Conservation (phyloP, 2,888 invertebrate genomes). For the Agelastica alni region DNA sequence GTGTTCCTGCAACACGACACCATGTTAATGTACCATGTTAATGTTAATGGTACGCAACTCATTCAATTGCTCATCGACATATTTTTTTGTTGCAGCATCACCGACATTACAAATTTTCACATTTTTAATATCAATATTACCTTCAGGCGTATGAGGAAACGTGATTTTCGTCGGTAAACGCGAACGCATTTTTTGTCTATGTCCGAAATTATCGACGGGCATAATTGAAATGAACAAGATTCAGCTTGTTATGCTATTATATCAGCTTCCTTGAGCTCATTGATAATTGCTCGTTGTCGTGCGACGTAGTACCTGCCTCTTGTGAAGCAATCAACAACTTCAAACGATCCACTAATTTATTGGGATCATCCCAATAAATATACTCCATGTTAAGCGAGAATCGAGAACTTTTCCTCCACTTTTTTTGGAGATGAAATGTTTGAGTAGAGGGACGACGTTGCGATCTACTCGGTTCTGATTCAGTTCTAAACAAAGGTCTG, state of each 20-base stretch:
- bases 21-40: too few species aligned
- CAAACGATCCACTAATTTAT: too few species aligned
- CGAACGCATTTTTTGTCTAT: conserved; percentile 2
- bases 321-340: too few species aligned
- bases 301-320: conserved; percentile 41
- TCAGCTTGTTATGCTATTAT: conserved; percentile 23
- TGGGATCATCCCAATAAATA: too few species aligned
- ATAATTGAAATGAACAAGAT: conserved; percentile 14
- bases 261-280: conserved; percentile 39
- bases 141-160: background rate
- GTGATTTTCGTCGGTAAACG: background rate
- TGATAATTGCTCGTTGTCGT: conserved; percentile 49
- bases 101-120: background rate
- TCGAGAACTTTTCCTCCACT: background rate
- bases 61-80: too few species aligned
- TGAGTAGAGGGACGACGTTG: background rate
- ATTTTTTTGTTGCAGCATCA: background rate
- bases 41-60: too few species aligned
- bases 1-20: background rate
- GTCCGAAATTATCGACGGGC: conserved; percentile 29
- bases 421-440: too few species aligned
- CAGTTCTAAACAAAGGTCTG: background rate
- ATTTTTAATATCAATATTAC: background rate
- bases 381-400: background rate
- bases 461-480: too few species aligned